Base-by-base conservation (phyloP, 2,888 invertebrate genomes). In the Cacoxenus indagator region DNA sequence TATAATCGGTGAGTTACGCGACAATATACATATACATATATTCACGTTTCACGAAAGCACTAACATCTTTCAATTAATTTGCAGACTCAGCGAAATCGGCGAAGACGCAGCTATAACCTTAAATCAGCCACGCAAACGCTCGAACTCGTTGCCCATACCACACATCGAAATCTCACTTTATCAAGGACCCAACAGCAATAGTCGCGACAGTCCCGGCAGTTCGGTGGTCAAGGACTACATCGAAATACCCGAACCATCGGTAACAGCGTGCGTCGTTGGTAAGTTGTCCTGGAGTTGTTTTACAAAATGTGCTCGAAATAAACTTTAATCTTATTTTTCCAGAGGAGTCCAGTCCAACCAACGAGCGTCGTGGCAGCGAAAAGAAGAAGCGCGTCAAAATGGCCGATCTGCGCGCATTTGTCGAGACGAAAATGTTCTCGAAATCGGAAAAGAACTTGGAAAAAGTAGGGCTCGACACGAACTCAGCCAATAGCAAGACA, bases 81-180 rank as follows among this genome's bases (percentile, higher is more conserved):
- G 27, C 76, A 96, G 97, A 78, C 89, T 97, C 67, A 91, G 95
- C 70, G 96, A 96, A 84, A 95, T 97, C 68, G 94, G 93, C 77
- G 96, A 96, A 84, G 96, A 96, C 81, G 86, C 87, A 0, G 91
- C 92, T 51, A 91, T 93, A 3, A 91, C 92, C 73, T 92, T 94
- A 84, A 92, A 93, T 81, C 93, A 93, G 81, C 93, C 96, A 8
- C 90, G 97, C 68, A 93, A 95, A 84, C 91, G 98, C 65, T 97
- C 98, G 82, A 96, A 96, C 85, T 98, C 98, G 0, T 88, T 98
- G 67, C 98, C 98, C 0, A 96, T 96, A 85, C 96, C 96, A 1
- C 96, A 96, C 89, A 96, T 96, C 70, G 95, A 96, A 88, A 93
- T 96, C 0, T 96, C 96, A 0, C 89, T 95, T 29, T 95, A 95